A percentile compares a stretch with the other conserved stretches of the same genome.
These are phyloP conservation scores for Corythoichthys intestinalis DNA, from an alignment of 2,113 vertebrate genomes.

Conservation along the genomic window DNA sequence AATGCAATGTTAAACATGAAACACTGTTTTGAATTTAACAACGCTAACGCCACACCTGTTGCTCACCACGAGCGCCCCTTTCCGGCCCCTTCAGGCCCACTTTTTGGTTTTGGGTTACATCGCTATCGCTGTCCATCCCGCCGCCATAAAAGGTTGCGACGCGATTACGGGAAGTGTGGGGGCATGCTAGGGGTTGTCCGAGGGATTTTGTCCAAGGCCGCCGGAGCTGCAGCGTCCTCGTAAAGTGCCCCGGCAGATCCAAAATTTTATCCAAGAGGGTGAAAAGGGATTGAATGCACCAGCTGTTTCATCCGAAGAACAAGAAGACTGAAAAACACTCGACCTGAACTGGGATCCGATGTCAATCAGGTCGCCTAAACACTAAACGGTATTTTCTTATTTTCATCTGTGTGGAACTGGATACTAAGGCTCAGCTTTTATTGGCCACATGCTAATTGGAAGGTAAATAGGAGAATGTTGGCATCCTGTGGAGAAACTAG, in stretches of 20 bases:
- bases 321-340: background rate
- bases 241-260: conserved; percentile 70
- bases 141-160: conserved; percentile 9
- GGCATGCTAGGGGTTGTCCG: background rate
- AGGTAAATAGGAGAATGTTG: background rate
- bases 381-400: background rate
- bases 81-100: conserved; percentile 40
- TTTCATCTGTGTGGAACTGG: background rate
- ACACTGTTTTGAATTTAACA: conserved; percentile 24
- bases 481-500: background rate
- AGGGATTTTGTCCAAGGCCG: conserved; percentile 58
- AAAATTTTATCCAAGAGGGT: conserved; percentile 58
- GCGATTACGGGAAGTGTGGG: conserved; percentile 1
- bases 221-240: conserved; percentile 57
- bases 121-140: conserved; percentile 50
- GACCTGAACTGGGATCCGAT: conserved; percentile 63
- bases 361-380: conserved; percentile 33
- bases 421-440: background rate
- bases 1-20: background rate
- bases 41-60: conserved; percentile 67
- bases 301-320: conserved; percentile 57
- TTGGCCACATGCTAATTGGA: conserved; percentile 1
- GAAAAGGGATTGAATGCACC: conserved; percentile 41
- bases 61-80: conserved; percentile 57
- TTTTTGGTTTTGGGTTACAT: conserved; percentile 66